Base-by-base conservation (phyloP, 2,888 invertebrate species). In the Temnothorax unifasciatus region DNA sequence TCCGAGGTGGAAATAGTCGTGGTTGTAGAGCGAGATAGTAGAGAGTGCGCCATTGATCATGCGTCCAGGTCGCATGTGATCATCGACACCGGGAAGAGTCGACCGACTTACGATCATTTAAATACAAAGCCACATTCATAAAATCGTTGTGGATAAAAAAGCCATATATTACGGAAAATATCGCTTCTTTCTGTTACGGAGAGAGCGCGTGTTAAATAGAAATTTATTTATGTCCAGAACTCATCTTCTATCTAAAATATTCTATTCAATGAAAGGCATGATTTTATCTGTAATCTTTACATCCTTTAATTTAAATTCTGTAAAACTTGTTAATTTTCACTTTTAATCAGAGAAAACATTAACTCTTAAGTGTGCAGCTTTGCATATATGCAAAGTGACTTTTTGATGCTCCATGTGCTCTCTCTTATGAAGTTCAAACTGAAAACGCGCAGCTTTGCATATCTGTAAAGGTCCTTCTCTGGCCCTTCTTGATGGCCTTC, bases 1-100 rank as follows among this genome's bases (percentile, higher is more conserved):
- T 87, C 77, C 64, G 44, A 84, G 85, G 68, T 77, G 75, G 50
- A 44, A 76, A 52, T 61, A 59, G 85, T 75, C 50, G 61, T 76
- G 77, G 71, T 44, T 75, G 71, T 84, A 57, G 44, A 66, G 29
- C 25, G 52, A 59, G 66, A 54, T 69, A 44, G 18, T 41, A 47
- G 68, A 52, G 44, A 69, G 54, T n/a, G 77, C 25, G 15, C 41
- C 44, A 79, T 69, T 79, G 57, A 57, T 77, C 57, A 76, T 38
- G 52, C 29, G 68, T 77, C 5, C 50, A 41, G 34, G 38, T 76
- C 44, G 34, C 29, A n/a, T 69, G 47, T 66, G 34, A 59, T 71
- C 54, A 64, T 54, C 18, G 57, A 44, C 38, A 71, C 21, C 11
- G 69, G 44, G 29, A 68, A 68, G 75, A 76, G 18, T 52, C 64